Evolutionary conservation across 2,888 invertebrate species (phyloP).

Genomic region (Ormyrus pomaceus): DNA sequence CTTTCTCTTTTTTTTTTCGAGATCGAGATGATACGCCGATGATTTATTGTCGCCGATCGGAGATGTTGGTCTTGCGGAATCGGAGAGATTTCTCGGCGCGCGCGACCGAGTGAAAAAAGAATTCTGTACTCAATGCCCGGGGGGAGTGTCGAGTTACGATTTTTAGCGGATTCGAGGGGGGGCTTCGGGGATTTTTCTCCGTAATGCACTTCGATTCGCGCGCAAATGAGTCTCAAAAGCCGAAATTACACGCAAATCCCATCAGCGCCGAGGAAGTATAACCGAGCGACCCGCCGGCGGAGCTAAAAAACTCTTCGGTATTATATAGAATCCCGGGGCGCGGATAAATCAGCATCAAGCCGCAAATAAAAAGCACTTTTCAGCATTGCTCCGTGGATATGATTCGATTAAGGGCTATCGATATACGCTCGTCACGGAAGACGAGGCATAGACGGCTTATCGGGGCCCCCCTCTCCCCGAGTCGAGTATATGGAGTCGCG

Average conservation of each 20-base stretch:
- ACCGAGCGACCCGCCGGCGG: too few species aligned
- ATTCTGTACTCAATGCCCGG: not conserved
- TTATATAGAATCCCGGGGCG: conserved; percentile 49
- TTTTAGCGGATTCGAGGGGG: not conserved
- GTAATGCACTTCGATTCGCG: too few species aligned
- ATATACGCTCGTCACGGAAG: conserved; percentile 66
- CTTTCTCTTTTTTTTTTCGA: not conserved
- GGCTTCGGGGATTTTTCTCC: too few species aligned
- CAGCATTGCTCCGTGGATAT: conserved; percentile 70
- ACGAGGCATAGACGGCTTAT: conserved; percentile 55
- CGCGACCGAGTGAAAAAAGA: not conserved
- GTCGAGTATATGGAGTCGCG: conserved; percentile 46
- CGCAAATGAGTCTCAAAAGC: too few species aligned
- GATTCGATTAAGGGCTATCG: conserved; percentile 75
- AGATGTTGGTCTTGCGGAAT: conserved; percentile 39
- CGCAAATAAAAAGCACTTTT: conserved; percentile 75
- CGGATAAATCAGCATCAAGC: conserved; percentile 74
- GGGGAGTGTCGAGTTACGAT: conserved; percentile 6
- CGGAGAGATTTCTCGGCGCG: conserved; percentile 29
- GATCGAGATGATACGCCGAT: conserved; percentile 46
- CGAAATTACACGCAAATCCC: too few species aligned
- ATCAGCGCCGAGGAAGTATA: too few species aligned
- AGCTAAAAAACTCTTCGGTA: too few species aligned
- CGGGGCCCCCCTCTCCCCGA: conserved; percentile 12
- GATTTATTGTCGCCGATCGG: conserved; percentile 45